Percentiles rank a stretch among this genome's conserved stretches.
These are phyloP conservation scores for Lampropteryx suffumata DNA, from an alignment of 2,888 invertebrate species.

Conservation along the genomic window DNA sequence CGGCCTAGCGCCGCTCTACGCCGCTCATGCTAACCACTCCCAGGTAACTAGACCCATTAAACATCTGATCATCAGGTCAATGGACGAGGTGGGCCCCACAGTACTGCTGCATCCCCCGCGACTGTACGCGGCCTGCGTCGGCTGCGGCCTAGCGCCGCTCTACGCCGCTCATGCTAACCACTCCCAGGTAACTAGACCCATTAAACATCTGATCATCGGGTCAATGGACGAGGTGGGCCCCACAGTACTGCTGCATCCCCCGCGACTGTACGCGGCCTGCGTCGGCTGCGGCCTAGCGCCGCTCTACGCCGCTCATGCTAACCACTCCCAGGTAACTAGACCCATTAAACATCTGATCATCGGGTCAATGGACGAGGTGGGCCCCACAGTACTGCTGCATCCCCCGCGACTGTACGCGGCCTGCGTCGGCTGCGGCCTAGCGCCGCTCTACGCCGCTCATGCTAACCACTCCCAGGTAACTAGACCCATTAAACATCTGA, in stretches of 20 bases:
- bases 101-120: slow-evolving; percentile 84
- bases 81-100: slow-evolving; percentile 83
- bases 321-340: slow-evolving; percentile 51
- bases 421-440: slow-evolving; percentile 82
- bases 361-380: slow-evolving; percentile 80
- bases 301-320: slow-evolving; percentile 58
- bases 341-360: no score
- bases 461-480: slow-evolving; percentile 47
- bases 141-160: slow-evolving; percentile 84
- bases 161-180: slow-evolving; percentile 52
- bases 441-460: slow-evolving; percentile 75
- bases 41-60: slow-evolving; percentile 49
- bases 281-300: slow-evolving; percentile 83
- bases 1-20: slow-evolving; percentile 83
- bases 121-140: slow-evolving; percentile 80
- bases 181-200: slow-evolving; percentile 55
- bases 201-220: no score
- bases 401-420: slow-evolving; percentile 83
- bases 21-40: slow-evolving; percentile 38
- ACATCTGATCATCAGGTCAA: slow-evolving; percentile 81
- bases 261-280: slow-evolving; percentile 81
- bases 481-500: no score
- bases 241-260: slow-evolving; percentile 83
- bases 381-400: slow-evolving; percentile 83
- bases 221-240: slow-evolving; percentile 84